These are phyloP conservation scores for Slavum lentiscoides DNA, from an alignment of 2,888 invertebrate species.

Conservation along the genomic window DNA sequence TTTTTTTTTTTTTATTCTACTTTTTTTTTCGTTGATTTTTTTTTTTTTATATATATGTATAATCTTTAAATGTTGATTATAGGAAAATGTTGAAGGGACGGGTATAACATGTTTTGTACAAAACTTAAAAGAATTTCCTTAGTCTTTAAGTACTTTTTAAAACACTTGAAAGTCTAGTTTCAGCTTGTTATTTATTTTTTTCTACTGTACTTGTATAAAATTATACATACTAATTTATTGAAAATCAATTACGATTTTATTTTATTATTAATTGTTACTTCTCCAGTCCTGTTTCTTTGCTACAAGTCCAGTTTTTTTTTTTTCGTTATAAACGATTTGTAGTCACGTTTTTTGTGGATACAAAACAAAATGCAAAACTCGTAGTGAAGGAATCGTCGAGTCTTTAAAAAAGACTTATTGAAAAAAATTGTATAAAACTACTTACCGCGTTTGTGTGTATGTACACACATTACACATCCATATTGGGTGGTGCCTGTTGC, in stretches of 20 bases:
- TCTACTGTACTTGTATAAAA: constrained; percentile 45
- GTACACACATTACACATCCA: too few species aligned
- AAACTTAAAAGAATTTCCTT: constrained; percentile 39
- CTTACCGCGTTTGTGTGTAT: too few species aligned
- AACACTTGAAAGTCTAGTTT: constrained; percentile 50
- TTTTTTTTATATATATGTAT: too few species aligned
- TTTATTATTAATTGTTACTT: neutral
- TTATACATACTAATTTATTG: constrained; percentile 50
- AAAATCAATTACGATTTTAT: constrained; percentile 23
- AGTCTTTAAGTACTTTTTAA: constrained; percentile 40
- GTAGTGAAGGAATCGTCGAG: too few species aligned
- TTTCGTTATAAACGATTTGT: too few species aligned
- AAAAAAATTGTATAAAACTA: too few species aligned
- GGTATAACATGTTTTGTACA: constrained; percentile 31
- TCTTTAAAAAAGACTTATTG: too few species aligned
- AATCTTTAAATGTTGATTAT: constrained; percentile 9
- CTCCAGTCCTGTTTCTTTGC: too few species aligned
- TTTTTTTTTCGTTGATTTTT: constrained; percentile 14
- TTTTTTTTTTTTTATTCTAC: constrained; percentile 14
- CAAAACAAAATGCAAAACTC: too few species aligned
- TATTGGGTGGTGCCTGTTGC: too few species aligned
- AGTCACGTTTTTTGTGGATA: too few species aligned
- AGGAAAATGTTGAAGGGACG: constrained; percentile 9
- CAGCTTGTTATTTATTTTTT: constrained; percentile 52
- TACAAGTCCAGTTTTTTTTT: too few species aligned